Percentiles rank a stretch among this genome's conserved stretches.
These are phyloP conservation scores for Neodiprion lecontei DNA, from an alignment of 1,140 invertebrate genomes.

Conservation along the genomic window DNA sequence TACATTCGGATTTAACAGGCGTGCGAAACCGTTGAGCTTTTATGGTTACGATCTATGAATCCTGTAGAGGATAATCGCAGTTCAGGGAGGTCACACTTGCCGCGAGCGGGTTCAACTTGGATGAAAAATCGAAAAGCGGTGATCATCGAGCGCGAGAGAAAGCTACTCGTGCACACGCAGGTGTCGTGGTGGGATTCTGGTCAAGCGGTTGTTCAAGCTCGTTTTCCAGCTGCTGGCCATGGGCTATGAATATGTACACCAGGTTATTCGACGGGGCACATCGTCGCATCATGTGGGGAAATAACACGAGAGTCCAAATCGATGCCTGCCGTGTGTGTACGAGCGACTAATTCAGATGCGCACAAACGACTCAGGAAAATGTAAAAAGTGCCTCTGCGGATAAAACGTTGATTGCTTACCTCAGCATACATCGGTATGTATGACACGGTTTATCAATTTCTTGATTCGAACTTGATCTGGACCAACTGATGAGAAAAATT, in stretches of 20 bases:
- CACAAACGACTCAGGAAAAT: no score
- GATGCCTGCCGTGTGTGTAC: neutral
- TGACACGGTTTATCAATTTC: no score
- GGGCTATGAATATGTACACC: neutral
- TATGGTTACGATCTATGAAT: neutral
- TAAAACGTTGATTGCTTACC: no score
- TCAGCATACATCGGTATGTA: no score
- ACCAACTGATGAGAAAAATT: no score
- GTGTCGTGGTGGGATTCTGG: neutral
- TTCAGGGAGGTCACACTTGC: neutral
- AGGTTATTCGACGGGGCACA: no score
- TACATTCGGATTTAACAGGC: neutral
- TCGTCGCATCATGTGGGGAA: no score
- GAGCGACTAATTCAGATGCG: neutral
- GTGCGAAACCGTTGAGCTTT: constrained; percentile 23
- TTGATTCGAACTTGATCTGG: no score
- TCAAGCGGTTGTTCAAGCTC: constrained; percentile 5
- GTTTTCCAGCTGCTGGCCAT: neutral
- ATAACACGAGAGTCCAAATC: no score
- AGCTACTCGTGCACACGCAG: neutral
- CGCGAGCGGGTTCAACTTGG: neutral
- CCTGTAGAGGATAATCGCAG: neutral
- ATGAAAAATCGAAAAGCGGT: neutral
- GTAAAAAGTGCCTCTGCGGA: no score
- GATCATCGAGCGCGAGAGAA: neutral